Base-by-base conservation (phyloP, 2,113 vertebrate genomes). In the Rattus rattus region DNA sequence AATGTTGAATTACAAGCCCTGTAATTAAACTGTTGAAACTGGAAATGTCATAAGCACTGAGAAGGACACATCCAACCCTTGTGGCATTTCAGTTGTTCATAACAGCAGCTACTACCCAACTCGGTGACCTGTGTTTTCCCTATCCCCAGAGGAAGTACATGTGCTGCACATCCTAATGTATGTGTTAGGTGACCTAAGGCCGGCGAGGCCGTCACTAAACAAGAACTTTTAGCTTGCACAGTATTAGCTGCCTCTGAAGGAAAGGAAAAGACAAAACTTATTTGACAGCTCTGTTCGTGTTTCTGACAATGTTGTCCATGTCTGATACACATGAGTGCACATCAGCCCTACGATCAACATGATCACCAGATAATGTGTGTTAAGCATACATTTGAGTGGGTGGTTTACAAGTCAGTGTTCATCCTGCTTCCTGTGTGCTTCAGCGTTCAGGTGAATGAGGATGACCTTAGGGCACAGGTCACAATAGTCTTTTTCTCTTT, bases 281-380 rank as follows among this genome's bases (percentile, higher is more conserved):
- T 88, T 73, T 96, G 97, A 97, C 95, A 95, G 94, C 67, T 24
- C 14, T 70, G 36, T 91, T 16, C 79, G 11, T 96, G 92, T 63
- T 85, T 92, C 94, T 93, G 88, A 96, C 93, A 94, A n/a, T 69
- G 65, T 61, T 95, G 24, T 79, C 49, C 70, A 61, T 86, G 69
- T 93, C 95, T 65, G 79, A 88, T 67, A 88, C 94, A 84, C 90
- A 54, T 81, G 90, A 97, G 39, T 85, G 87, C 93, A 84, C 80
- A 65, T 47, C 61, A 92, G 17, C 63, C 7, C 90, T 56, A 0
- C 39, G 92, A 88, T 92, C 83, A 75, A 72, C 63, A 30, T 43
- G n/a, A 87, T 93, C 65, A 96, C 61, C 90, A 89, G 84, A 83
- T 97, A 94, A 96, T 94, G n/a, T 70, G 84, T 94, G 79, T 90